A percentile compares a stretch with the other conserved stretches of the same genome.
Evolutionary conservation across 2,797 vertebrate genomes (phyloP).

Genomic region (Bovichtus variegatus): DNA sequence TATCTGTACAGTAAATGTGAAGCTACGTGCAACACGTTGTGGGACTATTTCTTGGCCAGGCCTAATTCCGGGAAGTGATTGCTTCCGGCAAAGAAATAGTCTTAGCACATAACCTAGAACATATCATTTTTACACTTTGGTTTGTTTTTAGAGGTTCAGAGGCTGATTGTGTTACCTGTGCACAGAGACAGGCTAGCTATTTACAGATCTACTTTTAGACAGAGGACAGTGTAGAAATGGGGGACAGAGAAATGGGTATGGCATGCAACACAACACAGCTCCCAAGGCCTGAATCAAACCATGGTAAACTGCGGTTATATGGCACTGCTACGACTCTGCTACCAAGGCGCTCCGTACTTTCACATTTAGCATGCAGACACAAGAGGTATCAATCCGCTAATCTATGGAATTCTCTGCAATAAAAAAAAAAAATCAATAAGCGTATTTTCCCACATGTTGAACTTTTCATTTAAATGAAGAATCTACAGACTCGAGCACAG

Average conservation of each 20-base stretch:
- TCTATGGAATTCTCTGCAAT: neutral
- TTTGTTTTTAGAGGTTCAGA: neutral
- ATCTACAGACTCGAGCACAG: conserved; percentile 31
- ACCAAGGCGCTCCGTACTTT: neutral
- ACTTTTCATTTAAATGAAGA: conserved; percentile 41
- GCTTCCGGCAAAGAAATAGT: neutral
- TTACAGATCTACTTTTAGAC: too few relatives aligned
- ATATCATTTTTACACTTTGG: neutral
- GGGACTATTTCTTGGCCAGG: neutral
- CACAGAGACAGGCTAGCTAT: conserved; percentile 7
- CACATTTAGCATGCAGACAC: neutral
- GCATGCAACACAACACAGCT: too few relatives aligned
- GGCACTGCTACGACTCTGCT: too few relatives aligned
- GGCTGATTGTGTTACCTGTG: conserved; percentile 7
- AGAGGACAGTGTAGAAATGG: too few relatives aligned
- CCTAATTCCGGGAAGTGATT: neutral
- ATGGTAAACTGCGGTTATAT: too few relatives aligned
- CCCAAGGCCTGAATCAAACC: too few relatives aligned
- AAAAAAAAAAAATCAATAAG: neutral
- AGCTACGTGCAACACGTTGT: neutral
- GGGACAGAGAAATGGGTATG: too few relatives aligned
- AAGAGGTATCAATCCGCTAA: conserved; percentile 4
- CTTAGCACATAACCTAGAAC: neutral
- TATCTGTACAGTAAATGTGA: neutral
- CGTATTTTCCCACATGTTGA: conserved; percentile 18